Evolutionary conservation across 2,888 invertebrate genomes (phyloP).

Genomic region (Chrysodeixis includens): DNA sequence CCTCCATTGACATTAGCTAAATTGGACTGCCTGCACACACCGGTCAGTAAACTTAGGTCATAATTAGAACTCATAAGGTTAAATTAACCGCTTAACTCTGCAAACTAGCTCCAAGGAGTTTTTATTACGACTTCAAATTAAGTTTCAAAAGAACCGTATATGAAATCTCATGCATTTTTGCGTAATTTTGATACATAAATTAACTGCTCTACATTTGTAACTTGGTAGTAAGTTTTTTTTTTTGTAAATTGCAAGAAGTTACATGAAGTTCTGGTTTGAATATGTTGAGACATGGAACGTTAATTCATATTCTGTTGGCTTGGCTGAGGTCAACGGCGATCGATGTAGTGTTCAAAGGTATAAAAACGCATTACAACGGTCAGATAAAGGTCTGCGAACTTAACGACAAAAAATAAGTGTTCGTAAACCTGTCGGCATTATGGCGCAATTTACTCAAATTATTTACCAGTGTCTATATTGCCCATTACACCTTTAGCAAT

Average conservation of each 20-base stretch:
- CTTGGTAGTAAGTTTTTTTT: no score
- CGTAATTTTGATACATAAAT: neutral
- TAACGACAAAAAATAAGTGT: no score
- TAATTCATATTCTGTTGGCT: neutral
- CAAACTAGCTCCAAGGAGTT: neutral
- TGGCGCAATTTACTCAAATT: no score
- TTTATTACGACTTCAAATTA: neutral
- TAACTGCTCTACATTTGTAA: no score
- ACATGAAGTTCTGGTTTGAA: neutral
- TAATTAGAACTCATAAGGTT: neutral
- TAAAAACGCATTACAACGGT: no score
- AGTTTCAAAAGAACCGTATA: constrained; percentile 1
- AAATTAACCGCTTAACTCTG: constrained; percentile 1
- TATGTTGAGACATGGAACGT: neutral
- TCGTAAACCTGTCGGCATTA: no score
- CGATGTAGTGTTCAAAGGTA: neutral
- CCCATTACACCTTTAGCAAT: no score
- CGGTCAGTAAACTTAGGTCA: neutral
- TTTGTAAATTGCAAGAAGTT: no score
- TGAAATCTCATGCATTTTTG: neutral
- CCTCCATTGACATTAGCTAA: no score
- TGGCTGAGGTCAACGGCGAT: neutral
- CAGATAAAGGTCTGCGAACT: no score
- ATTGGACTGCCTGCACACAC: neutral
- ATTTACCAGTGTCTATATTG: no score